Conservation (phyloP, 2,888 invertebrate species). For the Pachycephus smyrnensis region DNA sequence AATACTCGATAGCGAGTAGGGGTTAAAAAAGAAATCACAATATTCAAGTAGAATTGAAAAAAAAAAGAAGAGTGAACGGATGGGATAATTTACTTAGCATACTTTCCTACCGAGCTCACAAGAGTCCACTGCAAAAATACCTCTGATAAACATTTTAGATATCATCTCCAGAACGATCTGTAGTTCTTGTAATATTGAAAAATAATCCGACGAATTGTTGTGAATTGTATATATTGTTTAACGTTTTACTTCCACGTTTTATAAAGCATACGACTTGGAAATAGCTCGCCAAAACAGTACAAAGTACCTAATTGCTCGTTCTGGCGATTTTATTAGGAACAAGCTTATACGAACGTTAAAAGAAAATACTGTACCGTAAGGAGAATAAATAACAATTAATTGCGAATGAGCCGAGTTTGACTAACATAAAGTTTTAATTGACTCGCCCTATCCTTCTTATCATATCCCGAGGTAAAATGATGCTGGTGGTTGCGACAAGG, state of each 20-base stretch:
- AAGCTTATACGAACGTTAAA: constrained; percentile 45
- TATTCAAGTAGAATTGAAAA: constrained; percentile 17
- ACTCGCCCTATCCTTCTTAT: background rate
- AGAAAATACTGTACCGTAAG: constrained; percentile 44
- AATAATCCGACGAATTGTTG: constrained; percentile 22
- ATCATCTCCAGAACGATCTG: constrained; percentile 25
- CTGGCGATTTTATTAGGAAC: constrained; percentile 42
- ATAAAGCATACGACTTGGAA: constrained; percentile 34
- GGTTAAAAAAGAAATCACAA: constrained; percentile 22
- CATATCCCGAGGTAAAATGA: background rate
- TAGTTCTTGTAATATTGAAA: constrained; percentile 24
- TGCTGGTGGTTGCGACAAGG: background rate
- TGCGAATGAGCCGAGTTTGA: background rate
- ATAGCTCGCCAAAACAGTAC: constrained; percentile 35
- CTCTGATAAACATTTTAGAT: constrained; percentile 20
- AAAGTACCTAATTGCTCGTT: constrained; percentile 35
- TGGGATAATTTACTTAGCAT: constrained; percentile 17
- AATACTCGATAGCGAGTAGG: constrained; percentile 42
- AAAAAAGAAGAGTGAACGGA: background rate
- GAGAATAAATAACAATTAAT: constrained; percentile 38
- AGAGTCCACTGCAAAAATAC: constrained; percentile 19
- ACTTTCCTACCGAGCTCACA: constrained; percentile 26
- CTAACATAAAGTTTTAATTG: background rate
- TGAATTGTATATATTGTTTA: constrained; percentile 27
- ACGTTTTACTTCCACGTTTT: constrained; percentile 30